Evolutionary conservation across 2,888 invertebrate genomes (phyloP).

Genomic region (Dexiosoma caninum): DNA sequence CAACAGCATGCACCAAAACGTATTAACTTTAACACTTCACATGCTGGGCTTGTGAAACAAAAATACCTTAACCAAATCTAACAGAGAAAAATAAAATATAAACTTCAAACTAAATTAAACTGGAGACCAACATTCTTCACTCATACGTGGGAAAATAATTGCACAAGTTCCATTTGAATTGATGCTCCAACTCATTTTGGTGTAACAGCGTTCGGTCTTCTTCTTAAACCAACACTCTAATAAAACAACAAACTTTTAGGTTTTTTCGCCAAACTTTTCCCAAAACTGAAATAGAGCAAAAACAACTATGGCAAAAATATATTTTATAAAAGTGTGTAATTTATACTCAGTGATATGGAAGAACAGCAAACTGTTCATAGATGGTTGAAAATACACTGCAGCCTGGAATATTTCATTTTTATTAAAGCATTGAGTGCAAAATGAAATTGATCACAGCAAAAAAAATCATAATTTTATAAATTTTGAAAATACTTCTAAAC

Average conservation of each 20-base stretch:
- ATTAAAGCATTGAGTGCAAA: no score
- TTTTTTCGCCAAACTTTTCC: slow-evolving; percentile 23
- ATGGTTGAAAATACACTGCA: neutral
- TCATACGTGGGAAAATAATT: slow-evolving; percentile 27
- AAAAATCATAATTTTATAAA: no score
- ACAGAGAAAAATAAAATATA: neutral
- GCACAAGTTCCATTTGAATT: neutral
- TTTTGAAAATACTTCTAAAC: no score
- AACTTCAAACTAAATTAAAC: slow-evolving; percentile 43
- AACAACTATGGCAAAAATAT: slow-evolving; percentile 1
- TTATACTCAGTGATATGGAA: slow-evolving; percentile 36
- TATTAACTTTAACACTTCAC: neutral
- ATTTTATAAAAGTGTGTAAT: slow-evolving; percentile 53
- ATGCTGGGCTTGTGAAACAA: slow-evolving; percentile 1
- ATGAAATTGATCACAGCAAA: no score
- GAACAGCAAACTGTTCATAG: slow-evolving; percentile 26
- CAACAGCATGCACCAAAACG: neutral
- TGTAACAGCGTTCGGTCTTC: neutral
- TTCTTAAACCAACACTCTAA: neutral
- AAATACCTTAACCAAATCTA: neutral
- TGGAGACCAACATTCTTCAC: slow-evolving; percentile 34
- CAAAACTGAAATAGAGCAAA: slow-evolving; percentile 24
- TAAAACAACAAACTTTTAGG: slow-evolving; percentile 29
- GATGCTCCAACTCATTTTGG: slow-evolving; percentile 14
- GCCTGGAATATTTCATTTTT: no score